Percentiles rank a stretch among this genome's conserved stretches.
phyloP scores from a whole-genome alignment of 2,113 vertebrate species.

The Channa maculata region DNA sequence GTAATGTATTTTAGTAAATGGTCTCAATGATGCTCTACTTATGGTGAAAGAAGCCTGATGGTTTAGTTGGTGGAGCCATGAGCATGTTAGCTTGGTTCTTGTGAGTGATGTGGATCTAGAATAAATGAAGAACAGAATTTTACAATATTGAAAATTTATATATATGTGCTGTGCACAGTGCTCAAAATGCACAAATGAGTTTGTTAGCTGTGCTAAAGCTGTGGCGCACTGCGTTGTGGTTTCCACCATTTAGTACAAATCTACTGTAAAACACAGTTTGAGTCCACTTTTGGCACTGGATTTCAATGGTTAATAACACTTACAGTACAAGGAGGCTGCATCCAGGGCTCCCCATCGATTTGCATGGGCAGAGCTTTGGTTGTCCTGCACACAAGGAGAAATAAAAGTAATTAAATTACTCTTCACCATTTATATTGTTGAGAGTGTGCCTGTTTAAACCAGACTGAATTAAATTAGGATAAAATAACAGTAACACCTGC shows the following conservation, averaged over 20 bases:
- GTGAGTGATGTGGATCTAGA: slow-evolving; percentile 90
- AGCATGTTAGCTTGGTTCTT: slow-evolving; percentile 94
- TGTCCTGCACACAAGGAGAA: slow-evolving; percentile 79
- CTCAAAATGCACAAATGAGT: not conserved
- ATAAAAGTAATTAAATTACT: not conserved
- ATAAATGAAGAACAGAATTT: not conserved
- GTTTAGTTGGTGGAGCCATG: slow-evolving; percentile 84
- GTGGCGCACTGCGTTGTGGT: not conserved
- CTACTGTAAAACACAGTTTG: not conserved
- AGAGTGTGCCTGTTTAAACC: slow-evolving; percentile 3
- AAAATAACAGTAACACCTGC: not conserved
- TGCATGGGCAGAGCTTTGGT: slow-evolving; percentile 91
- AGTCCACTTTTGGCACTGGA: not conserved
- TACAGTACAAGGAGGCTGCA: slow-evolving; percentile 92
- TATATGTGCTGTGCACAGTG: not conserved
- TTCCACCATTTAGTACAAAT: not conserved
- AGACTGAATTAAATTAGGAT: not conserved
- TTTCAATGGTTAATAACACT: slow-evolving; percentile 50
- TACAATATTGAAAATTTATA: not conserved
- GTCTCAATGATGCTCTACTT: slow-evolving; percentile 59
- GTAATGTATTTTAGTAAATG: not conserved
- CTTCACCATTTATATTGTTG: not conserved
- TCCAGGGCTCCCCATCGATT: slow-evolving; percentile 94
- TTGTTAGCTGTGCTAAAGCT: not conserved
- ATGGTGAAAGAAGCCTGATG: slow-evolving; percentile 88